Base-by-base conservation (phyloP, 2,888 invertebrate species). In the Galeruca laticollis region DNA sequence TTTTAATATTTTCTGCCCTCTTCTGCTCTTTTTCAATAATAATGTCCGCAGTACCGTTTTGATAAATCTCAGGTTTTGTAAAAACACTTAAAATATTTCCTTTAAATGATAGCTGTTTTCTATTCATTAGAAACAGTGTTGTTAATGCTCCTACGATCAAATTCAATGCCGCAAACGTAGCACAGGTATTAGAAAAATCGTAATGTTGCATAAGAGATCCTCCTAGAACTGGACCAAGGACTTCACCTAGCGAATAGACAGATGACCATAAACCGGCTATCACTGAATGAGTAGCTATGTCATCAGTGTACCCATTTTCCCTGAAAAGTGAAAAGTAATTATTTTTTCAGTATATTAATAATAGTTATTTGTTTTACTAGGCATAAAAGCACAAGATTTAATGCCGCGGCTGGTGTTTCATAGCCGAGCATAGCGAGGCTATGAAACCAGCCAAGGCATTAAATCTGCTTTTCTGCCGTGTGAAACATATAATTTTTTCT, bases 211-310 rank as follows among this genome's bases (percentile, higher is more conserved):
- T 86, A 0, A 92, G 82, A 1, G 89, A 86, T 1, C 92, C 92
- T 6, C 92, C 92, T 18, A 91, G 79, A 21, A 90, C 88, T 0
- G 93, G 92, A 0, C 90, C 90, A 26, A 91, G 86, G 68, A 92
- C 91, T 81, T 92, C 92, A 76, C 93, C 93, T 69, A 93, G 84
- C 0, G 93, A 92, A 83, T 92, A 93, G 80, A 91, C 90, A 73
- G 91, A 91, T 0, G 91, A 91, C 92, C 93, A 93, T 11, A 92
- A 86, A 9, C 93, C 93, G 0, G 93, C 92, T 43, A 93, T 91
- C 0, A 92, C 87, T 77, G 92, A 91, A 84, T 93, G 92, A 0
- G 93, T 93, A 3, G 89, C 88, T 49, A 92, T 81, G 49, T 89
- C 90, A 79, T 91, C 91, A 2, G 87, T 87, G 73, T 91, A 91